Evolutionary conservation across 2,797 vertebrate genomes (phyloP).

Genomic region (Emys orbicularis): DNA sequence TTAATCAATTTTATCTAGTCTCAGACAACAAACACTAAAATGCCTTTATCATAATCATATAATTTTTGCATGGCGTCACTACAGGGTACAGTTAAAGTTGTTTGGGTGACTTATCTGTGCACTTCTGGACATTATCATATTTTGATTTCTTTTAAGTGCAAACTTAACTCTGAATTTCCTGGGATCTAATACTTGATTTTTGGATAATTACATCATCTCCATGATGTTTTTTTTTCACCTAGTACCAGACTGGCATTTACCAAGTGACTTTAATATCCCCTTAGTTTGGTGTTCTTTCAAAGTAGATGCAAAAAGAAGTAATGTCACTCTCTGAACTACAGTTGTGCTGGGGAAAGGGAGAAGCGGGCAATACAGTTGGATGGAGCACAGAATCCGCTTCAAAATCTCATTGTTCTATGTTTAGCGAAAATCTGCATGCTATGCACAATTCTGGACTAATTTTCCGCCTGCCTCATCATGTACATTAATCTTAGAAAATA

Average conservation of each 20-base stretch:
- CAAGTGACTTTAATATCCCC: neutral
- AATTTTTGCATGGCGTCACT: neutral
- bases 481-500: accelerated
- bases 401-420: neutral
- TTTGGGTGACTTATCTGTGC: neutral
- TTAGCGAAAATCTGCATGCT: neutral
- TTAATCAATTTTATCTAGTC: neutral
- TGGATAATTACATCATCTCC: constrained; percentile 15
- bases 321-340: neutral
- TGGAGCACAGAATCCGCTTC: neutral
- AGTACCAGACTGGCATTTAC: constrained; percentile 31
- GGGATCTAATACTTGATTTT: neutral
- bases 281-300: constrained; percentile 31
- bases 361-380: neutral
- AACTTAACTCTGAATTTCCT: constrained; percentile 5
- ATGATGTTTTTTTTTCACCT: constrained; percentile 35
- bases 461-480: neutral
- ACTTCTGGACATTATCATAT: neutral
- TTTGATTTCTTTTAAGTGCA: neutral
- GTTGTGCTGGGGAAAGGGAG: neutral
- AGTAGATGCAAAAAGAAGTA: constrained; percentile 31
- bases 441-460: neutral
- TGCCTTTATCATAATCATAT: neutral
- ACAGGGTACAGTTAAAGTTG: neutral
- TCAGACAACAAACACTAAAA: neutral